These are phyloP conservation scores for Chaenogobius annularis DNA, from an alignment of 2,113 vertebrate species.

Conservation along the genomic window DNA sequence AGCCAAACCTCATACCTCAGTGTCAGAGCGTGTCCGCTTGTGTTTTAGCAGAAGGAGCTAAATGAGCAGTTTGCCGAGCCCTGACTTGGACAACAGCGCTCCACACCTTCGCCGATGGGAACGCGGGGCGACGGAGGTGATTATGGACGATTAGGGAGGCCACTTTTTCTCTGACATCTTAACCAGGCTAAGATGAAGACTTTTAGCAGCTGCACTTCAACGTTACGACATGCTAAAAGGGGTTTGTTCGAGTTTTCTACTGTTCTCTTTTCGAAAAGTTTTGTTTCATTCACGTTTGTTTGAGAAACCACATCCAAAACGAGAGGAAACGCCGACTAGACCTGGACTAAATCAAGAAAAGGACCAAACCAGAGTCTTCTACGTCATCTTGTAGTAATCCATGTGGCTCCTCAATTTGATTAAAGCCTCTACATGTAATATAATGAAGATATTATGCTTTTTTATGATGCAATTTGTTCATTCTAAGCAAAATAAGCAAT, in stretches of 20 bases:
- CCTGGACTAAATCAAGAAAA: not conserved
- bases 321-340: slow-evolving; percentile 23
- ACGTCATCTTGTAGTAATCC: too few species aligned
- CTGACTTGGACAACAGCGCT: slow-evolving; percentile 13
- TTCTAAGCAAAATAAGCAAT: too few species aligned
- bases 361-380: not conserved
- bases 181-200: slow-evolving; percentile 50
- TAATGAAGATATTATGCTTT: too few species aligned
- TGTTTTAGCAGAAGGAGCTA: slow-evolving; percentile 48
- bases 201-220: slow-evolving; percentile 16
- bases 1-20: slow-evolving; percentile 72
- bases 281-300: too few species aligned
- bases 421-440: too few species aligned
- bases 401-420: too few species aligned
- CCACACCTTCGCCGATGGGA: slow-evolving; percentile 13
- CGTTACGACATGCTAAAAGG: too few species aligned
- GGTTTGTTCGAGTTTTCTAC: too few species aligned
- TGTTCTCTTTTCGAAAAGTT: too few species aligned
- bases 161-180: slow-evolving; percentile 49
- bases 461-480: too few species aligned
- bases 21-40: slow-evolving; percentile 60
- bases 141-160: slow-evolving; percentile 50
- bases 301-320: too few species aligned
- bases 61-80: slow-evolving; percentile 48
- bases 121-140: slow-evolving; percentile 38